Evolutionary conservation across 2,113 vertebrate genomes (phyloP), one percentile per base, ranked within the genome.

Genomic region (Nothoprocta perdicaria): DNA sequence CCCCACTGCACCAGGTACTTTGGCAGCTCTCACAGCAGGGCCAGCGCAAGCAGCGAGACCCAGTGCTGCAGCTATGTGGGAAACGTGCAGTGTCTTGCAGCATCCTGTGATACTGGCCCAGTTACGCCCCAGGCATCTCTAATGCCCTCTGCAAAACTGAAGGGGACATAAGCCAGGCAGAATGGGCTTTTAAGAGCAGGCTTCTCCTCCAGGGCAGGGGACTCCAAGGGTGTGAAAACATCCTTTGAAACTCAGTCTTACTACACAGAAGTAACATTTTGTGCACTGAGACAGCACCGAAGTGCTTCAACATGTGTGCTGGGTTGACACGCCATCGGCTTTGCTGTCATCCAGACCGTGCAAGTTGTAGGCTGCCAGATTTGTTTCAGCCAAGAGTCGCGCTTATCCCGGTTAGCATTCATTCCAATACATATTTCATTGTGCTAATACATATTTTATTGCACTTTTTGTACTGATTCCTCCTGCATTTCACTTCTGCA

Each of bases 361-460:
- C 22, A 50, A 80, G 23, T 17, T 40, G 13, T 0, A 73, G n/a
- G 22, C 66, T 63, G 31, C 22, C 62, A 84, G 63, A 57, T 69
- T 71, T 72, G 17, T 40, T 76, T 65, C 82, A 68, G 48, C 12
- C 33, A 57, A 77, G 82, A 93, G 38, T 73, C 71, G 60, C 4
- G 6, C 62, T 88, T 80, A 88, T 57, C 58, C 80, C 62, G 45
- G 69, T 92, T 18, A 60, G 60, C 14, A 65, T 67, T 77, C 68
- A 75, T 76, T 67, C 68, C 88, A 83, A 95, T 96, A 74, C 68
- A 94, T 94, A 95, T 95, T 95, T 95, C 86, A 97, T 92, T 46
- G 50, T 10, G 14, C 38, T 94, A 82, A 92, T 96, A 80, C 85
- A 92, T 95, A 92, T 95, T 96, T 97, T 76, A 95, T 95, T 87